Evolutionary conservation across 2,888 invertebrate genomes (phyloP), one percentile per base, ranked within the genome.

Genomic region (Dolichopus griseipennis): DNA sequence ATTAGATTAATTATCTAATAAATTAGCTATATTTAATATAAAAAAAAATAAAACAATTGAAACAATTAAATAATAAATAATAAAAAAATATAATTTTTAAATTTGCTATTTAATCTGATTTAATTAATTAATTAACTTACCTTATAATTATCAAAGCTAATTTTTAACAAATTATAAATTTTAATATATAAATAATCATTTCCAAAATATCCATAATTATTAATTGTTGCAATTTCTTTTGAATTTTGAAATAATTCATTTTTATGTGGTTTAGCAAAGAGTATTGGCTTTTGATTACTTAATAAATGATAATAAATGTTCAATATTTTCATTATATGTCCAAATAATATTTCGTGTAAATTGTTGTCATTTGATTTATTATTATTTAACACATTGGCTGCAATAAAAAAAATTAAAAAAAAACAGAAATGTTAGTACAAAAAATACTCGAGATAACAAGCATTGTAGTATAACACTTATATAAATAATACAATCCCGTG

Each of bases 61-160:
- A n/a, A n/a, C n/a, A n/a, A n/a, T n/a, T n/a, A n/a, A n/a, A n/a
- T n/a, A n/a, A n/a, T n/a, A n/a, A n/a, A n/a, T n/a, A n/a, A n/a
- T n/a, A n/a, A n/a, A n/a, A n/a, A n/a, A n/a, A n/a, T n/a, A n/a
- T n/a, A n/a, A n/a, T n/a, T 37, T 37, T 12, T 37, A 37, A 37
- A 10, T 37, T 37, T 12, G 4, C 8, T 37, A 37, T 10, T 37
- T 37, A 37, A 37, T 27, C 8, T 5, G 8, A 37, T 37, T 37
- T 37, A 37, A 37, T 37, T 37, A 37, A 34, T 34, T 37, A 37
- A 7, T 37, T 12, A 33, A 73, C 76, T 78, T 78, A 92, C 93
- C 86, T 92, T 93, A 81, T 94, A 93, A 83, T 92, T 95, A 37
- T 89, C 88, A 81, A 93, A 91, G 5, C 93, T 90, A 72, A 90